phyloP scores from a whole-genome alignment of 1,140 invertebrate species.

The Zaprionus africanus region DNA sequence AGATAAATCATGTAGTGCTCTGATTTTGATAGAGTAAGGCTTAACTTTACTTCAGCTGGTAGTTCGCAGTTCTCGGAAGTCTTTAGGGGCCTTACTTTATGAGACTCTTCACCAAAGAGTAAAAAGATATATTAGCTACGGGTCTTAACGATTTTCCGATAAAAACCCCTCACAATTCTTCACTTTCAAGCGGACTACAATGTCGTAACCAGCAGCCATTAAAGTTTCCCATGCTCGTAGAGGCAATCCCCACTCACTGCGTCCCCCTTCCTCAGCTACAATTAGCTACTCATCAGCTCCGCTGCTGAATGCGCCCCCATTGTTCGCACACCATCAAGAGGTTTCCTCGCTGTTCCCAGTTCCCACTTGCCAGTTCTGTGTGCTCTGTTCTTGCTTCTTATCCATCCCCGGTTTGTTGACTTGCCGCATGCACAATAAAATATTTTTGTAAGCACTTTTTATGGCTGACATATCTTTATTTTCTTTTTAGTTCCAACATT shows the following conservation, averaged over 20 bases:
- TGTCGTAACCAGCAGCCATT: conserved; percentile 6
- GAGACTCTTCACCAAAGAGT: neutral
- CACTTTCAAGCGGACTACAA: neutral
- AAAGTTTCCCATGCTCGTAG: conserved; percentile 11
- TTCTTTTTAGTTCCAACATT: conserved; percentile 38
- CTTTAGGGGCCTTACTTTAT: neutral
- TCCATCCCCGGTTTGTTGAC: conserved; percentile 60
- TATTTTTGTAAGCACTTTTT: conserved; percentile 67
- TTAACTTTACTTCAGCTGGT: too few relatives aligned
- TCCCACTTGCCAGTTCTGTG: neutral
- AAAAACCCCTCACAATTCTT: neutral
- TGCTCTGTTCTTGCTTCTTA: conserved; percentile 8
- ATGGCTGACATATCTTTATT: conserved; percentile 61
- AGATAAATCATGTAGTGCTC: neutral
- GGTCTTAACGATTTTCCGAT: neutral
- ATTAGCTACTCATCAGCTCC: conserved; percentile 19
- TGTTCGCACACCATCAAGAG: conserved; percentile 31
- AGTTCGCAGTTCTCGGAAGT: too few relatives aligned
- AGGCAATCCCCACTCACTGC: neutral
- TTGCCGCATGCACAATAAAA: conserved; percentile 67
- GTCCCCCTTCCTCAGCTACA: neutral
- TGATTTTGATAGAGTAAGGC: neutral
- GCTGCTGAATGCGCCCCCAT: conserved; percentile 38
- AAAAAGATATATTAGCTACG: neutral
- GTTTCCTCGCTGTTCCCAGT: conserved; percentile 1